phyloP scores from a whole-genome alignment of 37 sponge, comb jelly and placozoan genomes.

The Ianthella basta region DNA sequence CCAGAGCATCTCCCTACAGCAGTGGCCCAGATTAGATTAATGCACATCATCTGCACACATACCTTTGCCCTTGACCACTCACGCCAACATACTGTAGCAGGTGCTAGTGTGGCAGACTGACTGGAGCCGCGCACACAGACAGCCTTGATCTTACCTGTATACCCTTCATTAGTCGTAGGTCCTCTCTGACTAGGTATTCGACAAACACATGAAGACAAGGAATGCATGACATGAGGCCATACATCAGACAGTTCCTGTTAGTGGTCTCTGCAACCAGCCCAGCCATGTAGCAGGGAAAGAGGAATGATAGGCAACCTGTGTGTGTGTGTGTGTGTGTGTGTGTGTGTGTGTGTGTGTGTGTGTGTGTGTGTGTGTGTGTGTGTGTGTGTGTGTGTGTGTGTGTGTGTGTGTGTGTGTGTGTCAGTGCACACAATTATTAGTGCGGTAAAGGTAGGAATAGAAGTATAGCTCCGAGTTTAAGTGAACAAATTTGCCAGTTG shows the following conservation, averaged over 20 bases:
- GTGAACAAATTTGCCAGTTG: too few relatives aligned
- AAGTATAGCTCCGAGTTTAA: too few relatives aligned
- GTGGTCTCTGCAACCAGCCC: constrained; percentile 17
- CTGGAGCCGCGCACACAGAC: too few relatives aligned
- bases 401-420: constrained; percentile 14
- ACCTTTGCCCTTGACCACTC: too few relatives aligned
- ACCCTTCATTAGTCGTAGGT: neutral
- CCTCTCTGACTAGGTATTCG: neutral
- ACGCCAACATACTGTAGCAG: too few relatives aligned
- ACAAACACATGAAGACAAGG: neutral
- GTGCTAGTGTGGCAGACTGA: too few relatives aligned
- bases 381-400: constrained; percentile 9
- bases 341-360: neutral
- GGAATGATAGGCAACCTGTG: constrained; percentile 8
- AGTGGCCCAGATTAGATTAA: neutral
- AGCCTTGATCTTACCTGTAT: neutral
- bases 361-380: constrained; percentile 37
- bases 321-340: too few relatives aligned
- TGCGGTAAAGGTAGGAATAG: neutral
- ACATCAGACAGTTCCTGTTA: neutral
- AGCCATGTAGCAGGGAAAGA: constrained; percentile 2
- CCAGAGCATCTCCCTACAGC: neutral
- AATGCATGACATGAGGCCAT: neutral
- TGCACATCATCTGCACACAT: too few relatives aligned
- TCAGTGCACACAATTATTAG: neutral